Evolutionary conservation across 2,888 invertebrate species (phyloP), one percentile per base, ranked within the genome.

Genomic region (Hydrotaea diabolus): DNA sequence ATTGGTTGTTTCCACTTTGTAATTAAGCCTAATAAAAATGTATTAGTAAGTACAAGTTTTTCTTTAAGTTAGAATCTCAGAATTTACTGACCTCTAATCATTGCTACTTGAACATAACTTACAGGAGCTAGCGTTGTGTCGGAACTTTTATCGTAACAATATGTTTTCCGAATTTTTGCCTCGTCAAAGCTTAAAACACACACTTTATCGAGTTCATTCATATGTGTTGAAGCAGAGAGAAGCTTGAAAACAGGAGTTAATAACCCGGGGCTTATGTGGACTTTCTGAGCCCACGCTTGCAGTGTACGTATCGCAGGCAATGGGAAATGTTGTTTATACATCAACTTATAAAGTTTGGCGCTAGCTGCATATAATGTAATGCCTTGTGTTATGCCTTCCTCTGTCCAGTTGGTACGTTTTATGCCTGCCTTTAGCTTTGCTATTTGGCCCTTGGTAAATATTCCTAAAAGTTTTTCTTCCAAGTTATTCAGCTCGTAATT

Each of bases 241-340:
- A 81, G 36, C 64, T 82, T 77, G 7, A 86, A 8, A 13, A 82
- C 87, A 19, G 86, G 86, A 8, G 85, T 23, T n/a, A 86, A 73
- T 55, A 85, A 79, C 31, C 79, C 85, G 26, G 80, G 49, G 23
- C 82, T 71, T 13, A 85, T 74, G 71, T 83, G 74, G 0, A 85
- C 21, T 74, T 85, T 83, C 62, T 85, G 46, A 13, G 85, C 59
- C 86, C 86, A 87, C 8, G 55, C 53, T 77, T 86, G 83, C 11
- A 86, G 77, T 1, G 86, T 87, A 43, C 86, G 57, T 3, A 85
- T 73, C n/a, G 76, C 57, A 13, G 85, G 85, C 62, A 85, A 69
- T 13, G 85, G 81, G 36, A 86, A 85, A n/a, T 74, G 19, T 53
- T 86, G 82, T 13, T 66, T 74, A 15, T 31, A 53, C 26, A 86